These are phyloP conservation scores for Liodrosophila aerea DNA, from an alignment of 2,888 invertebrate genomes.

Conservation along the genomic window DNA sequence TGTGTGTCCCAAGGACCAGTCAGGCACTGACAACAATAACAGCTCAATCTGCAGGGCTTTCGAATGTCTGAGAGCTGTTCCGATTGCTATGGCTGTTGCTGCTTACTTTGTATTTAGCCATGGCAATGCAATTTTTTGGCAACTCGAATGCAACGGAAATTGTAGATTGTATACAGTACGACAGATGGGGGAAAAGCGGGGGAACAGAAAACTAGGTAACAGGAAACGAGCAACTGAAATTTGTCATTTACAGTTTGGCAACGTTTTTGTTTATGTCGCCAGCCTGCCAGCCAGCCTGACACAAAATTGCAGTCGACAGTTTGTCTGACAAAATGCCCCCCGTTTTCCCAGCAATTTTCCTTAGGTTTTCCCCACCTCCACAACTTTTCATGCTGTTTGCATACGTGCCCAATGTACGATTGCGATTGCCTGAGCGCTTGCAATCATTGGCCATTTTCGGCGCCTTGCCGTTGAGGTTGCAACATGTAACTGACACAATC, in stretches of 20 bases:
- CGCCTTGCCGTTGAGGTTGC: slow-evolving; percentile 35
- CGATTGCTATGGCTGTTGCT: slow-evolving; percentile 64
- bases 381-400: slow-evolving; percentile 51
- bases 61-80: slow-evolving; percentile 46
- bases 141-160: slow-evolving; percentile 65
- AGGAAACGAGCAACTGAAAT: slow-evolving; percentile 55
- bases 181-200: neutral
- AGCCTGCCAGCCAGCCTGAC: slow-evolving; percentile 31
- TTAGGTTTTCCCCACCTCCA: neutral
- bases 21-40: slow-evolving; percentile 8
- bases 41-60: slow-evolving; percentile 52
- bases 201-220: slow-evolving; percentile 44
- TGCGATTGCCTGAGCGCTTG: slow-evolving; percentile 68
- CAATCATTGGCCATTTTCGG: slow-evolving; percentile 54
- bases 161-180: slow-evolving; percentile 64
- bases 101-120: slow-evolving; percentile 76
- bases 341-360: neutral
- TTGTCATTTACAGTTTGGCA: slow-evolving; percentile 40
- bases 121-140: slow-evolving; percentile 41
- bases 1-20: neutral
- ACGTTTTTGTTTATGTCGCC: slow-evolving; percentile 41
- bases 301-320: slow-evolving; percentile 67
- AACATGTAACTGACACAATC: slow-evolving; percentile 77
- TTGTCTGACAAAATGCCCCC: slow-evolving; percentile 50
- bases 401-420: slow-evolving; percentile 76